Evolutionary conservation across 2,888 invertebrate genomes (phyloP).

Genomic region (Melangyna quadrimaculata): DNA sequence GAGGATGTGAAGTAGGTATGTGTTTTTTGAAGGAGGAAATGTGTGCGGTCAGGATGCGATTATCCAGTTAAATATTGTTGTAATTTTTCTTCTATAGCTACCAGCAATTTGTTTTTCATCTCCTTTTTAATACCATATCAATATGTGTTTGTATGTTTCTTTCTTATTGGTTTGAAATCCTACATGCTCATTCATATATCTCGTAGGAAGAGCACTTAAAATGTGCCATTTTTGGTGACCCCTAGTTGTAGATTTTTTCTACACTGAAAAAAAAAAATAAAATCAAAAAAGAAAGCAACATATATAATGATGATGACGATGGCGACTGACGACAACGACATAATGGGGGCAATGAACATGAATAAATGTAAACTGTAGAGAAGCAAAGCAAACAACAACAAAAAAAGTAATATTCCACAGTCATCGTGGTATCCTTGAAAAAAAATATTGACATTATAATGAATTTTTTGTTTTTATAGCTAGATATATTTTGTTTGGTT

Average conservation of each 20-base stretch:
- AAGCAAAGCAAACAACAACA: neutral
- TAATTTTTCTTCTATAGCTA: neutral
- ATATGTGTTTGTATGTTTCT: no score
- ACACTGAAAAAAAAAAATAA: constrained; percentile 63
- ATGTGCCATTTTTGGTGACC: constrained; percentile 69
- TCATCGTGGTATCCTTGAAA: constrained; percentile 57
- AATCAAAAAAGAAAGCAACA: constrained; percentile 52
- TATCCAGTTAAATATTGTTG: constrained; percentile 49
- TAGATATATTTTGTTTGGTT: constrained; percentile 1
- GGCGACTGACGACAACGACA: constrained; percentile 5
- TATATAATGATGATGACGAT: constrained; percentile 1
- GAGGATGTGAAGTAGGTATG: neutral
- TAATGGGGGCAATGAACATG: constrained; percentile 52
- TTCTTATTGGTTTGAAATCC: constrained; percentile 8
- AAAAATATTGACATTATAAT: constrained; percentile 59
- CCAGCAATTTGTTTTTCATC: neutral
- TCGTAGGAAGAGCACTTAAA: constrained; percentile 61
- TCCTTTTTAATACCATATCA: constrained; percentile 8
- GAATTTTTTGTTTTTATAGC: constrained; percentile 39
- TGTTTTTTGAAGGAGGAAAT: constrained; percentile 27
- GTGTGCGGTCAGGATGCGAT: constrained; percentile 69
- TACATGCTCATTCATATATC: constrained; percentile 45
- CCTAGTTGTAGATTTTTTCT: constrained; percentile 59
- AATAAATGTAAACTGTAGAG: constrained; percentile 21
- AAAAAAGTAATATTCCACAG: neutral